These are phyloP conservation scores for Gymnobelideus leadbeateri DNA, from an alignment of 2,113 vertebrate species.

Conservation along the genomic window DNA sequence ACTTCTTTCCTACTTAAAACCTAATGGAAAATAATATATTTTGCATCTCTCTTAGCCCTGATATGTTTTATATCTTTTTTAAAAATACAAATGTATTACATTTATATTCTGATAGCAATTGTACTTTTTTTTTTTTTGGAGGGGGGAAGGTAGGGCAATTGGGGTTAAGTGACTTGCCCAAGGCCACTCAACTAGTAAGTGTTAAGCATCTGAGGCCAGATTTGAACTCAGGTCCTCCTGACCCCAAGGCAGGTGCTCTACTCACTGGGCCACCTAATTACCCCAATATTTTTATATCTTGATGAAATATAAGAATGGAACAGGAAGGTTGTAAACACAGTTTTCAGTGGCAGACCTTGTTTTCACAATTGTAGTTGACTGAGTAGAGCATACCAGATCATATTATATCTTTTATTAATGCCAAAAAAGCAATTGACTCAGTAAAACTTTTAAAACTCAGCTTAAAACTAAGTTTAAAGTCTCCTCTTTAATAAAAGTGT, in stretches of 20 bases:
- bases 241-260: too few relatives aligned
- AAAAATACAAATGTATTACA: too few relatives aligned
- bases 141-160: too few relatives aligned
- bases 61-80: background rate
- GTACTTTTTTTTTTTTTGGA: too few relatives aligned
- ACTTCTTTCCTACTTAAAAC: background rate
- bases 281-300: background rate
- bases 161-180: too few relatives aligned
- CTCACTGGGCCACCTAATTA: too few relatives aligned
- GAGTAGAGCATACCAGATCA: background rate
- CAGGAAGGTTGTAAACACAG: background rate
- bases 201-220: too few relatives aligned
- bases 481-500: background rate
- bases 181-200: too few relatives aligned
- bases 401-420: background rate
- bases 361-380: background rate
- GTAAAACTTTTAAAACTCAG: background rate
- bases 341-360: background rate
- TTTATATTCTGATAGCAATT: too few relatives aligned
- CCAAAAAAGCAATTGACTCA: background rate
- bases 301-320: background rate
- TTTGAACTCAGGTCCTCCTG: too few relatives aligned
- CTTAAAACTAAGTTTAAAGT: background rate
- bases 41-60: background rate
- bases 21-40: background rate